Percentiles rank a stretch among this genome's conserved stretches.
Evolutionary conservation across 2,797 vertebrate genomes (phyloP).

Genomic region (Euphonia xanthogaster): DNA sequence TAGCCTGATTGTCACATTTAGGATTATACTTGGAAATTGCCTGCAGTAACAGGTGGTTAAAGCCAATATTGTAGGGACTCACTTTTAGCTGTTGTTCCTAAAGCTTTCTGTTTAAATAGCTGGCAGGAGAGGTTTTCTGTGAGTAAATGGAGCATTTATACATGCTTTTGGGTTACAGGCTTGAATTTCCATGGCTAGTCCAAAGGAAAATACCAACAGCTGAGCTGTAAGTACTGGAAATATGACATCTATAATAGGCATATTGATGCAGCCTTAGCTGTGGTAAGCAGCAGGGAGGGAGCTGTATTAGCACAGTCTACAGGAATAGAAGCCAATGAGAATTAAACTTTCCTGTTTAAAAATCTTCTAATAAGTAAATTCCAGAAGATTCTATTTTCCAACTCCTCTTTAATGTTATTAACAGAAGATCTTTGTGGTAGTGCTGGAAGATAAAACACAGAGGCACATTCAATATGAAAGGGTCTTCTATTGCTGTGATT

Average conservation of each 20-base stretch:
- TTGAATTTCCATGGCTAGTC: slow-evolving; percentile 42
- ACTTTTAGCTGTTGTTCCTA: slow-evolving; percentile 25
- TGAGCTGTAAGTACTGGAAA: slow-evolving; percentile 53
- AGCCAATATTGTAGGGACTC: not conserved
- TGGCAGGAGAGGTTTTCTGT: slow-evolving; percentile 5
- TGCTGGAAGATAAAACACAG: slow-evolving; percentile 5
- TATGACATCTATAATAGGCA: slow-evolving; percentile 35
- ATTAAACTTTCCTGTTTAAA: slow-evolving; percentile 2
- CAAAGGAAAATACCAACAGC: slow-evolving; percentile 49
- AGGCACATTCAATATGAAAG: not conserved
- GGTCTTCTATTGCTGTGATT: not conserved
- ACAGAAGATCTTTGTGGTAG: not conserved
- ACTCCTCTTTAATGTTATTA: not conserved
- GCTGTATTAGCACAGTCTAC: not conserved
- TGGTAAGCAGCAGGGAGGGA: slow-evolving; percentile 1
- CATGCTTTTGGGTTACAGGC: slow-evolving; percentile 11
- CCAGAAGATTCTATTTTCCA: slow-evolving; percentile 9
- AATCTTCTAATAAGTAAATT: slow-evolving; percentile 26
- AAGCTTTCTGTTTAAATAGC: slow-evolving; percentile 23
- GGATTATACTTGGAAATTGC: not conserved
- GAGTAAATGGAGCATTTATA: slow-evolving; percentile 50
- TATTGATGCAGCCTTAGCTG: slow-evolving; percentile 4
- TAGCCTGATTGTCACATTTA: not conserved
- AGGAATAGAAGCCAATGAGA: slow-evolving; percentile 10
- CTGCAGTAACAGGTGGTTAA: slow-evolving; percentile 1